A percentile compares a stretch with the other conserved stretches of the same genome.
These are phyloP conservation scores for Euzophera pinguis DNA, from an alignment of 2,888 invertebrate species.

Conservation along the genomic window DNA sequence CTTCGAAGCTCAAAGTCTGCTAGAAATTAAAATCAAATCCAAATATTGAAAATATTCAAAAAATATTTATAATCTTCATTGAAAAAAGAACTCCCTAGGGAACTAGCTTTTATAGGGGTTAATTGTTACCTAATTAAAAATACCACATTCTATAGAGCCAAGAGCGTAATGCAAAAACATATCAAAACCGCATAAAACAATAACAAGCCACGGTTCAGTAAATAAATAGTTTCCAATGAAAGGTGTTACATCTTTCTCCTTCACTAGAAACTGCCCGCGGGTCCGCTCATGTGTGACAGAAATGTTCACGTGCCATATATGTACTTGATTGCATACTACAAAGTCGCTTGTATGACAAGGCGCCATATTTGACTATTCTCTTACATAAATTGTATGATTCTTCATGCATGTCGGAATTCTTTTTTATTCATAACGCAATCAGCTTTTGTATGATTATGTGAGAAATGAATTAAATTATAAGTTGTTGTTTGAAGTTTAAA, in stretches of 20 bases:
- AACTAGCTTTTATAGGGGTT: too few species aligned
- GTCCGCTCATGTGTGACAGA: slow-evolving; percentile 6
- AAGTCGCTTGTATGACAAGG: background rate
- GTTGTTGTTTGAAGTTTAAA: too few species aligned
- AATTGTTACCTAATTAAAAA: too few species aligned
- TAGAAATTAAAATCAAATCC: too few species aligned
- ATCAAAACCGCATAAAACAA: background rate
- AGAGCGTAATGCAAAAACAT: background rate
- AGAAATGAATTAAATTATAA: background rate
- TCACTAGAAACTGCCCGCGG: background rate
- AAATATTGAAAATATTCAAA: too few species aligned
- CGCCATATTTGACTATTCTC: slow-evolving; percentile 2
- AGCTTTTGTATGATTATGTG: background rate
- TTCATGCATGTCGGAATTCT: background rate
- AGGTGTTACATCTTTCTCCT: slow-evolving; percentile 6
- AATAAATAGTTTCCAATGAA: background rate
- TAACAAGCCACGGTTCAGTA: slow-evolving; percentile 4
- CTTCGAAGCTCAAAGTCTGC: too few species aligned
- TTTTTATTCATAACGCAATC: background rate
- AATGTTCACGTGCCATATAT: background rate
- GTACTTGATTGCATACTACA: background rate
- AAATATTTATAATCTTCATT: too few species aligned
- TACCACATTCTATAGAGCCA: too few species aligned
- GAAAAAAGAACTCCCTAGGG: too few species aligned
- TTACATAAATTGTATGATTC: background rate